These are phyloP conservation scores for Copidosoma aretas DNA, from an alignment of 2,888 invertebrate species.

Conservation along the genomic window DNA sequence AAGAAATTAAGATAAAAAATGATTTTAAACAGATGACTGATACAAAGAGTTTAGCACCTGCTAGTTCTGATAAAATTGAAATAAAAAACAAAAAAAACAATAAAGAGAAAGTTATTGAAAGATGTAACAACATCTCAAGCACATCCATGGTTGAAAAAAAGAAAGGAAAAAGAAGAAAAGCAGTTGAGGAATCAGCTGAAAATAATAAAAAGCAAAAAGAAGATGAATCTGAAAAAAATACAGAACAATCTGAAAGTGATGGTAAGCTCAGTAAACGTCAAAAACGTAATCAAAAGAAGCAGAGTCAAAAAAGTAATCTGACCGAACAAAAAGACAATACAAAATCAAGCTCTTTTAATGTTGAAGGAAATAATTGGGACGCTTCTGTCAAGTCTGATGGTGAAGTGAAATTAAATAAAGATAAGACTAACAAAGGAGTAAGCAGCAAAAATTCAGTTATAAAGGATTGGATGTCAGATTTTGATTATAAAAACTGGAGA, in stretches of 20 bases:
- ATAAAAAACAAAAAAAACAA: conserved; percentile 47
- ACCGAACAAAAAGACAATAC: conserved; percentile 41
- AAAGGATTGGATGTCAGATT: neutral
- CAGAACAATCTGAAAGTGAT: conserved; percentile 29
- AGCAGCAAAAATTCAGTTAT: neutral
- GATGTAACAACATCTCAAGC: neutral
- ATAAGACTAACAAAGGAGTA: conserved; percentile 5
- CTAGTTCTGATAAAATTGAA: neutral
- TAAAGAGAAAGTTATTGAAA: conserved; percentile 4
- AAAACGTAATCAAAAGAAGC: conserved; percentile 52
- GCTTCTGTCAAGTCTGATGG: conserved; percentile 29
- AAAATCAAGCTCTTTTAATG: conserved; percentile 40
- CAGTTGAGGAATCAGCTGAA: neutral
- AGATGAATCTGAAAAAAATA: conserved; percentile 17
- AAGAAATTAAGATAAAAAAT: conserved; percentile 28
- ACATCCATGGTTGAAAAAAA: conserved; percentile 18
- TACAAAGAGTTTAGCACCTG: neutral
- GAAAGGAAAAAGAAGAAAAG: conserved; percentile 17
- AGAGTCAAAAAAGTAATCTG: conserved; percentile 46
- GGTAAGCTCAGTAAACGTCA: conserved; percentile 52
- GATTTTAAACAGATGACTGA: neutral
- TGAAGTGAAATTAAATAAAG: conserved; percentile 10
- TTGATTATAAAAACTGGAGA: conserved; percentile 19
- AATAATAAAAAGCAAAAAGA: neutral
- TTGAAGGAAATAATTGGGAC: conserved; percentile 46